Evolutionary conservation across 2,113 vertebrate genomes (phyloP).

Genomic region (Edolisoma coerulescens): DNA sequence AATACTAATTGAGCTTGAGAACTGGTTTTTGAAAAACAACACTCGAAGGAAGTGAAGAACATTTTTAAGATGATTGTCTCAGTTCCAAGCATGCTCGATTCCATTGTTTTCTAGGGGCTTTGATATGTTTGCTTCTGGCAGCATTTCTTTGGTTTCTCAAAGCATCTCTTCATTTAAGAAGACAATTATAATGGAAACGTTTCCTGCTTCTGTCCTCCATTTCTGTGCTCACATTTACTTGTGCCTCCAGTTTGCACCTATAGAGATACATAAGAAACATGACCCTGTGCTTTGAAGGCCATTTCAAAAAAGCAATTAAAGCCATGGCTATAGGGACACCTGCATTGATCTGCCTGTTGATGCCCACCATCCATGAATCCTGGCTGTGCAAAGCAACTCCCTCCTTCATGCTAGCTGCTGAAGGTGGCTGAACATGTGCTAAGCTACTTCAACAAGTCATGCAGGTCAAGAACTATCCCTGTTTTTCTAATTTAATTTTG

Average conservation of each 20-base stretch:
- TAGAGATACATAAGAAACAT: not conserved
- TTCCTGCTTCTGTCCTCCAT: not conserved
- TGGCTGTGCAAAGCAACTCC: not conserved
- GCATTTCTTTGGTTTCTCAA: conserved; percentile 7
- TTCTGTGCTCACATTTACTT: not conserved
- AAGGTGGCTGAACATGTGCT: not conserved
- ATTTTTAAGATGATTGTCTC: conserved; percentile 15
- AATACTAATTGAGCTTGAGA: conserved; percentile 60
- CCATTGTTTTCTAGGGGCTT: not conserved
- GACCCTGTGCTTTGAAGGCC: not conserved
- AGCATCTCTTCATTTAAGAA: not conserved
- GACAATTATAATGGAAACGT: not conserved
- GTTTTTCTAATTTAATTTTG: not conserved
- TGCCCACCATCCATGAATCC: rapidly evolving
- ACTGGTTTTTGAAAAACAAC: not conserved
- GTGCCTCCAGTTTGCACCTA: not conserved
- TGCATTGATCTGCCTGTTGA: not conserved
- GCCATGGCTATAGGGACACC: not conserved
- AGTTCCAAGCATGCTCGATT: not conserved
- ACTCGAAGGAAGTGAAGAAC: not conserved
- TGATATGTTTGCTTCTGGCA: conserved; percentile 32
- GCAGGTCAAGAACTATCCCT: not conserved
- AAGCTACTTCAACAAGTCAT: not conserved
- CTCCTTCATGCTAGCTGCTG: not conserved
- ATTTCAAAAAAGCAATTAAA: not conserved